Base-by-base conservation (phyloP, 2,888 invertebrate genomes). In the Acrobasis repandana region DNA sequence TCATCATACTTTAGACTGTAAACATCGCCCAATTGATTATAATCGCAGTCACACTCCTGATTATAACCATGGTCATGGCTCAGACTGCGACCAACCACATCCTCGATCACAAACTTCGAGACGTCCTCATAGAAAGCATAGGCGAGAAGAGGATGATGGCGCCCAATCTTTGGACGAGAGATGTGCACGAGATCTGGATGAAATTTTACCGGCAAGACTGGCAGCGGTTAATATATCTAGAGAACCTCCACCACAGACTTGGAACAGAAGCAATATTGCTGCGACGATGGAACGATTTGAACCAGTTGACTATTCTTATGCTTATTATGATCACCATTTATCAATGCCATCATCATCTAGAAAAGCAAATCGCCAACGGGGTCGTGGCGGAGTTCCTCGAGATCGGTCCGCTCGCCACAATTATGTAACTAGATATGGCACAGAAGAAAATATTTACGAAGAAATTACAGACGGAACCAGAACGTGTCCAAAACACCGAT, bases 371-470 rank as follows among this genome's bases (percentile, higher is more conserved):
- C 85, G 90, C 60, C 90, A 90, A 65, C 82, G 91, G 48, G 92
- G 92, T 18, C 85, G 91, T 11, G 90, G 89, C n/a, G 84, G 84
- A 2, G 69, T 88, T 54, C 82, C 90, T 4, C 83, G 88, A 66
- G 92, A 90, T 64, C 85, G 91, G 56, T 74, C 88, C 20, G 91
- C 92, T 67, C 89, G 94, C 48, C 96, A 96, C 78, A 95, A 95
- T 63, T 96, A 95, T 74, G 94, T 95, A 56, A 96, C 95, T 2
- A 93, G 96, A 63, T 96, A 96, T 75, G 96, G 97, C 49, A 96
- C 96, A 48, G 96, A 97, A 83, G 97, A 97, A 86, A 96, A 96
- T 75, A 96, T 96, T 79, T 96, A 96, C 82, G 96, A 96, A 83
- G 96, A 96, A 90, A 96, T 96, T 68, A 95, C 95, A 46, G 95